These are phyloP conservation scores for Protonemura montana DNA, from an alignment of 2,888 invertebrate species.

Conservation along the genomic window DNA sequence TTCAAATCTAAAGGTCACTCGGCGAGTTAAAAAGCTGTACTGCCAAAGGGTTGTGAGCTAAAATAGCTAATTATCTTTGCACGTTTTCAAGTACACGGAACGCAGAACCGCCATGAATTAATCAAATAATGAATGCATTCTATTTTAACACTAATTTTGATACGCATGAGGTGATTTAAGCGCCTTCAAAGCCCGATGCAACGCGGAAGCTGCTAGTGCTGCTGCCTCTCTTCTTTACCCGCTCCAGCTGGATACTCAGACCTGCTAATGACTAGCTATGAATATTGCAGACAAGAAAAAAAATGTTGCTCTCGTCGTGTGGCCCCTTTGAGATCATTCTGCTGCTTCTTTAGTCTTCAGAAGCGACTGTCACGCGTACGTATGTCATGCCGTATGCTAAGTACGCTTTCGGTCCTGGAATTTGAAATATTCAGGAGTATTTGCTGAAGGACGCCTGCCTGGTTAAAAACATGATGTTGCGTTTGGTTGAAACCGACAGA, in stretches of 20 bases:
- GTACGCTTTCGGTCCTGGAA: no score
- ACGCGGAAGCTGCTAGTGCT: background rate
- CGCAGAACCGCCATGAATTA: background rate
- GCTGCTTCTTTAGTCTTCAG: no score
- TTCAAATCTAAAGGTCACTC: background rate
- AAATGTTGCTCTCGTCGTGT: slow-evolving; percentile 5
- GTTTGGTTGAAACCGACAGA: no score
- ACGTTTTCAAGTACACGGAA: background rate
- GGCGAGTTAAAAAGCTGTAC: background rate
- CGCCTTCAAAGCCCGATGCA: background rate
- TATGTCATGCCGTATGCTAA: no score
- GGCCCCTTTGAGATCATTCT: background rate
- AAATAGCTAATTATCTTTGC: background rate
- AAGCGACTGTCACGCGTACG: no score
- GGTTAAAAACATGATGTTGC: no score
- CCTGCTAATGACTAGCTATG: slow-evolving; percentile 33
- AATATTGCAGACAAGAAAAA: slow-evolving; percentile 30
- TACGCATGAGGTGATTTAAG: background rate
- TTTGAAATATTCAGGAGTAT: no score
- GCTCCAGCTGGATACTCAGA: background rate
- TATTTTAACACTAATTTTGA: background rate
- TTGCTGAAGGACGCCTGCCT: no score
- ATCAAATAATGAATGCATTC: background rate
- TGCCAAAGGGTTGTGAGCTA: background rate
- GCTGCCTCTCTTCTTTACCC: no score